Conservation (phyloP, 2,888 invertebrate species). For the Harpalus rufipes region DNA sequence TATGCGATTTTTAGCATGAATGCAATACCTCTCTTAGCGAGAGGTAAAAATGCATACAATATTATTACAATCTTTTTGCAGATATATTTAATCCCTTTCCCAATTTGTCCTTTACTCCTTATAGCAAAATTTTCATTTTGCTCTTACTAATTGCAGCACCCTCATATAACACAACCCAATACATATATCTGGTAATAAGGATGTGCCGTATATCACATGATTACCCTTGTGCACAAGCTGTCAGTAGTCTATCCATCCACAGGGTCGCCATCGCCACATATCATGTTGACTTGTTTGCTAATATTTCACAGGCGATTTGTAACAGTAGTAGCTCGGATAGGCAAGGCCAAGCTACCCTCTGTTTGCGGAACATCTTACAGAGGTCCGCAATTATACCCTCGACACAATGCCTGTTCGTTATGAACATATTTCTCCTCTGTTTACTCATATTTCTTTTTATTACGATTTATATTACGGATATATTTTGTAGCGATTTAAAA, state of each 20-base stretch:
- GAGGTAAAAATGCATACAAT: too few species aligned
- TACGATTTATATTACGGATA: constrained; percentile 61
- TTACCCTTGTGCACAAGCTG: neutral
- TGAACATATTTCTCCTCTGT: constrained; percentile 60
- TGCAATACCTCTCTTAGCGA: too few species aligned
- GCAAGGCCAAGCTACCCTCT: constrained; percentile 23
- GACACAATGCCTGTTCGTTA: constrained; percentile 60
- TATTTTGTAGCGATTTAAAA: constrained; percentile 53
- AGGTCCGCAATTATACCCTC: constrained; percentile 56
- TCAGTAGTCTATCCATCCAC: neutral
- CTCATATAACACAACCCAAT: too few species aligned
- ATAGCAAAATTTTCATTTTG: too few species aligned
- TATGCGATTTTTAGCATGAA: too few species aligned
- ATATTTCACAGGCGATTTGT: constrained; percentile 58
- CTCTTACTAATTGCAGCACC: too few species aligned
- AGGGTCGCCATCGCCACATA: neutral
- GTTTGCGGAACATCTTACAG: constrained; percentile 60
- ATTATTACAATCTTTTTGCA: too few species aligned
- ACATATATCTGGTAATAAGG: too few species aligned
- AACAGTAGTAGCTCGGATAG: constrained; percentile 35
- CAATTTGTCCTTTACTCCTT: too few species aligned
- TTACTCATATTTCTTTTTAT: constrained; percentile 59
- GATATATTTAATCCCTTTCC: too few species aligned
- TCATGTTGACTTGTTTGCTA: constrained; percentile 54
- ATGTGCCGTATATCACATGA: neutral